These are phyloP conservation scores for Drosophila buzzatii DNA, from an alignment of 2,888 invertebrate species.

Conservation along the genomic window DNA sequence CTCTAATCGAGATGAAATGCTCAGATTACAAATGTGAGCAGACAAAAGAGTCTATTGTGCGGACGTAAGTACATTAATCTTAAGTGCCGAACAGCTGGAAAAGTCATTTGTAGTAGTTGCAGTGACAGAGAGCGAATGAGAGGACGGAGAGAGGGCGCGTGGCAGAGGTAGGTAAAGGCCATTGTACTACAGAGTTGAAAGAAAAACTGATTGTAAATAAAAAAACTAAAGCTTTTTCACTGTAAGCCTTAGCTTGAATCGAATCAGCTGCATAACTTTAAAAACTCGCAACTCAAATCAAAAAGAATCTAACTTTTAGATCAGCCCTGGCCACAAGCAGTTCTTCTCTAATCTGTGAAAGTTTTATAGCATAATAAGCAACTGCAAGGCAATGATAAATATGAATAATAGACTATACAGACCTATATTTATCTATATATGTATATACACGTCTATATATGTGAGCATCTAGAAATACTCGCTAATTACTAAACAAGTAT, in stretches of 20 bases:
- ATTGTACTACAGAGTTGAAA: constrained; percentile 5
- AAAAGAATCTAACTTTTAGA: background rate
- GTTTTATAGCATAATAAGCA: constrained; percentile 1
- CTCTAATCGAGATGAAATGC: constrained; percentile 43
- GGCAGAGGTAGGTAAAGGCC: background rate
- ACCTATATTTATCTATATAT: background rate
- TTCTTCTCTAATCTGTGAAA: background rate
- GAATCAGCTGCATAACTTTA: background rate
- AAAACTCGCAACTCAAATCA: background rate
- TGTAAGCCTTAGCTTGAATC: background rate
- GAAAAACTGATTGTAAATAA: background rate
- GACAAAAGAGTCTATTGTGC: constrained; percentile 17
- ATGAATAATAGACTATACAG: background rate
- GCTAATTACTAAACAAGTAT: constrained; percentile 37
- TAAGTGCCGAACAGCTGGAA: constrained; percentile 22
- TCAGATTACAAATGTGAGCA: constrained; percentile 36
- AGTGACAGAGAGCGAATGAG: background rate
- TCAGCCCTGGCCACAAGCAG: too few species aligned
- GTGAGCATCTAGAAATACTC: background rate
- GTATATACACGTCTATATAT: background rate
- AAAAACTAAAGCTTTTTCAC: background rate
- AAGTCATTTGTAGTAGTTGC: constrained; percentile 4
- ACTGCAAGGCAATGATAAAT: constrained; percentile 1
- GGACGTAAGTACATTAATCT: constrained; percentile 14
- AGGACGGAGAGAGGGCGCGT: background rate